Evolutionary conservation across 1,140 invertebrate genomes (phyloP).

Genomic region (Hirudo medicinalis): DNA sequence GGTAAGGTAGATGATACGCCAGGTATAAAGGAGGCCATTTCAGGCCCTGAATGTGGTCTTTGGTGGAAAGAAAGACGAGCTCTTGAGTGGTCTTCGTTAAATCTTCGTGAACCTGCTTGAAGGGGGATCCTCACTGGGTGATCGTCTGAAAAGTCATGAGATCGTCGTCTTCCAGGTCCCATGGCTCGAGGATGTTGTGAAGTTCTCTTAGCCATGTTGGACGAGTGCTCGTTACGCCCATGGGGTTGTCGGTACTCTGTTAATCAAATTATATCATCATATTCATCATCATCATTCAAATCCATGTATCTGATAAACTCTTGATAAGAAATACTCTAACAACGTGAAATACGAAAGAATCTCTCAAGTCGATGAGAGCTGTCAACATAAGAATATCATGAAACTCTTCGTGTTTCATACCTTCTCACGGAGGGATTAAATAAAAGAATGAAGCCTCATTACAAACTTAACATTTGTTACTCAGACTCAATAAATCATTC

Average conservation of each 20-base stretch:
- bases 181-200: background rate
- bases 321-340: too few relatives aligned
- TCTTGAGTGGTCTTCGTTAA: background rate
- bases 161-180: background rate
- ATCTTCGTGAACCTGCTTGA: background rate
- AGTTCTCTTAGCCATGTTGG: background rate
- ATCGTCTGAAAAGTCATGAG: slow-evolving; percentile 4
- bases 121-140: background rate
- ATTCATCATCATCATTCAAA: background rate
- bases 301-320: background rate
- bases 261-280: background rate
- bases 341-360: background rate
- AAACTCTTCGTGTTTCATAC: too few relatives aligned
- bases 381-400: too few relatives aligned
- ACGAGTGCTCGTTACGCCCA: background rate
- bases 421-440: too few relatives aligned
- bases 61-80: background rate
- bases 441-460: too few relatives aligned
- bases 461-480: too few relatives aligned
- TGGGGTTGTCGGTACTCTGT: background rate
- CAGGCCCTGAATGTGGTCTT: slow-evolving; percentile 1
- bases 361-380: background rate
- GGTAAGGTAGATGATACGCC: background rate
- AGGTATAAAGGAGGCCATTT: background rate
- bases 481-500: too few relatives aligned